Base-by-base conservation (phyloP, 2,888 invertebrate species). In the Ochropleura plecta region DNA sequence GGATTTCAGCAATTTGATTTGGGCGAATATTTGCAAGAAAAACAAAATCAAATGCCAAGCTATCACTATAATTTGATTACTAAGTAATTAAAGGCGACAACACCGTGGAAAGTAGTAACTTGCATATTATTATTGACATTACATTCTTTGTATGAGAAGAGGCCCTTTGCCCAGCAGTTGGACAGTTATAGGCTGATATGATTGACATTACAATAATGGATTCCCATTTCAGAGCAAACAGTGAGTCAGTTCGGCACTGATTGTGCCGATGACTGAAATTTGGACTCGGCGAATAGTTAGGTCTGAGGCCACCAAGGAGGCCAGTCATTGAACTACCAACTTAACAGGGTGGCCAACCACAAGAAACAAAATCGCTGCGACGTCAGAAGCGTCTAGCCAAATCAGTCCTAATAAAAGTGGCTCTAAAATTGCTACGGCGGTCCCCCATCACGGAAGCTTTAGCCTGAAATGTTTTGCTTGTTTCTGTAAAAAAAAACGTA, bases 1-100 rank as follows among this genome's bases (percentile, higher is more conserved):
- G 49, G 68, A 79, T 79, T 70, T 14, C 20, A 74, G 10, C 48
- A 64, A 6, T 7, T 65, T 7, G 48, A 55, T 65, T 55, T 73
- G 20, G 12, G 12, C 67, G 53, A 55, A 51, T 48, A 20, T 64
- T 72, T 55, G 44, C 9, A 9, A 49, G 14, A 44, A 40, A 75
- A 65, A 44, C n/a, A 42, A 18, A 40, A 42, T 60, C 42, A 42
- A 12, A 16, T 48, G 18, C 0, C 40, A 3, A 20, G 2, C 14
- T 44, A 40, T 5, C 44, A 16, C 44, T 12, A n/a, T 16, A 59
- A 59, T 30, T 59, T 59, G 14, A 30, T 2, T 30, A 16, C n/a
- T 2, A 8, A 30, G 30, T 30, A 30, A 55, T 4, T 16, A 59
- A 16, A 40, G 57, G 30, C 57, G 8, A 59, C 12, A 16, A 16